A percentile compares a stretch with the other conserved stretches of the same genome.
phyloP scores from a whole-genome alignment of 2,797 vertebrate species.

The Nannoperca australis region DNA sequence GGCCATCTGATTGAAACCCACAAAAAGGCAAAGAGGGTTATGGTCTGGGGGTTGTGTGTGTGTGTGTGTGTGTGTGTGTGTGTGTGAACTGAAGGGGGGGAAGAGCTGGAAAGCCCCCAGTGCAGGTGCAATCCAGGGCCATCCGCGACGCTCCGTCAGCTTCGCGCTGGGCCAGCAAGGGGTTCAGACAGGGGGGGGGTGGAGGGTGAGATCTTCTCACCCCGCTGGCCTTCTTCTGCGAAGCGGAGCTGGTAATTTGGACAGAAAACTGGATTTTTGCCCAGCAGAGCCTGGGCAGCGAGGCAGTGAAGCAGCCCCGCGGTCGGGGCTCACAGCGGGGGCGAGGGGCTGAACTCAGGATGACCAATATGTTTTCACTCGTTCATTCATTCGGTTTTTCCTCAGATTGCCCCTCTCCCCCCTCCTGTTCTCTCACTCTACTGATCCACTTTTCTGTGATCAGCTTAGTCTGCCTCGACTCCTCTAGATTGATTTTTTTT shows the following conservation, averaged over 20 bases:
- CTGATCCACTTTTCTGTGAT: conserved; percentile 66
- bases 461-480: conserved; percentile 56
- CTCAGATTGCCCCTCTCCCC: conserved; percentile 13
- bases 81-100: conserved; percentile 37
- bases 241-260: conserved; percentile 81
- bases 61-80: conserved; percentile 4
- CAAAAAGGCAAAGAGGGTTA: conserved; percentile 30
- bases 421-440: conserved; percentile 31
- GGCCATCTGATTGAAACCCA: conserved; percentile 44
- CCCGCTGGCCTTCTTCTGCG: conserved; percentile 72
- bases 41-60: conserved; percentile 38
- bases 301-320: conserved; percentile 66
- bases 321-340: conserved; percentile 61
- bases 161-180: conserved; percentile 69
- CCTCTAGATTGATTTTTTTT: not conserved
- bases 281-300: conserved; percentile 65
- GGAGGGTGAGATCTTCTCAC: conserved; percentile 70
- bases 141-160: conserved; percentile 85
- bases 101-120: conserved; percentile 57
- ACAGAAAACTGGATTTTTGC: conserved; percentile 82
- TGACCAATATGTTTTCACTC: conserved; percentile 75
- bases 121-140: conserved; percentile 85
- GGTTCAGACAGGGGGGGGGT: conserved; percentile 61
- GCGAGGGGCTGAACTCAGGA: conserved; percentile 68
- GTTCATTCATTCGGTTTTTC: conserved; percentile 52